Base-by-base conservation (phyloP, 2,113 vertebrate genomes). In the Planiliza haematocheilus region DNA sequence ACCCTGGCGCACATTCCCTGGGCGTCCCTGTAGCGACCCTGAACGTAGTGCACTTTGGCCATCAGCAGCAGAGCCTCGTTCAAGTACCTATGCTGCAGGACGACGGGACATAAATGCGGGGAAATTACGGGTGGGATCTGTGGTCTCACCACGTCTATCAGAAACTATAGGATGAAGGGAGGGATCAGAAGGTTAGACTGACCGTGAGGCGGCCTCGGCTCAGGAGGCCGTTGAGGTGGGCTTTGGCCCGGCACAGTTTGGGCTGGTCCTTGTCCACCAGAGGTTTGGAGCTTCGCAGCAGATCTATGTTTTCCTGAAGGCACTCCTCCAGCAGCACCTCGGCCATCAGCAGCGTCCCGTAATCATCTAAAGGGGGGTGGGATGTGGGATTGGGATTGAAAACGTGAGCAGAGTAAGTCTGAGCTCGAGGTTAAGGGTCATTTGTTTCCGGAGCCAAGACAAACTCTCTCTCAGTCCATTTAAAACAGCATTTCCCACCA, bases 1-100 rank as follows among this genome's bases (percentile, higher is more conserved):
- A 96, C 95, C 80, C 91, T 93, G 1, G 95, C 97, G 12, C 98
- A 99, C 97, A 99, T 98, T 77, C 98, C 98, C 91, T 96, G 92
- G 30, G 97, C 95, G 16, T 99, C 97, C 66, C 96, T 90, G 90
- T 95, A 97, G 1, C 94, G 94, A 45, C 97, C 97, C 84, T 98
- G 97, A 58, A 95, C 92, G 0, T 97, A 99, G 88, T 98, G 93
- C 82, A 99, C 94, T 85, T 99, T 99, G 70, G 96, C 97, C 91
- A 98, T 93, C 70, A 97, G 94, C 60, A 99, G 90, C 88, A 99
- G 93, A 65, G 96, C 94, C 92, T 99, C 98, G 13, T 94, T 95
- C 91, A 98, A 79, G 65, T 95, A 95, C 75, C 94, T 94, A 0
- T 96, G 95, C 98, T 99, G 85, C 53, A 81, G 70, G 58, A 68